Conservation (phyloP, 2,113 vertebrate genomes). For the Grallaria varia region DNA sequence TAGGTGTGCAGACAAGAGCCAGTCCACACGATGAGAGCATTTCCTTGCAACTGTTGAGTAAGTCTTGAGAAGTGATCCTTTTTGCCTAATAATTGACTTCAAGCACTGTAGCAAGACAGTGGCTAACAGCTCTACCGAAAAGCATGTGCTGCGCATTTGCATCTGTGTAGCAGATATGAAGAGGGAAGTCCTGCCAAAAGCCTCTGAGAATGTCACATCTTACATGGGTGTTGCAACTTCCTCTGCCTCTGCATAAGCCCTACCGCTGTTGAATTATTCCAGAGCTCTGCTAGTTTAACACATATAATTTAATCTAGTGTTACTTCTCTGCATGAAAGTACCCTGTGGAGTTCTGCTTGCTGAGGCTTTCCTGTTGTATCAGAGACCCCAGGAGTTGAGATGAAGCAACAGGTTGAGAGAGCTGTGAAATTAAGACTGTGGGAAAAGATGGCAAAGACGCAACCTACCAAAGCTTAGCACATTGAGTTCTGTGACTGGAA, state of each 20-base stretch:
- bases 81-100: not conserved
- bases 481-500: not conserved
- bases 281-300: constrained; percentile 8
- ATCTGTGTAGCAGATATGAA: not conserved
- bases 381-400: not conserved
- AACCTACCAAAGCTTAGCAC: not conserved
- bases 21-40: not conserved
- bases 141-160: constrained; percentile 22
- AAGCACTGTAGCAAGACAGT: not conserved
- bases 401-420: not conserved
- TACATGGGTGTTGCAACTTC: constrained; percentile 53
- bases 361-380: not conserved
- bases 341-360: not conserved
- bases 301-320: not conserved
- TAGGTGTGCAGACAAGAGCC: not conserved
- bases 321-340: not conserved
- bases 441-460: not conserved
- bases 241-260: constrained; percentile 52
- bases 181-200: constrained; percentile 37
- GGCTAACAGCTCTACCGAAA: not conserved
- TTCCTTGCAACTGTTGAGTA: not conserved
- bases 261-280: constrained; percentile 11
- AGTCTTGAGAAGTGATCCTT: not conserved
- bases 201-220: constrained; percentile 58
- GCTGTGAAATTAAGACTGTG: not conserved